Evolutionary conservation across 2,113 vertebrate genomes (phyloP).

Genomic region (Platysteira castanea): DNA sequence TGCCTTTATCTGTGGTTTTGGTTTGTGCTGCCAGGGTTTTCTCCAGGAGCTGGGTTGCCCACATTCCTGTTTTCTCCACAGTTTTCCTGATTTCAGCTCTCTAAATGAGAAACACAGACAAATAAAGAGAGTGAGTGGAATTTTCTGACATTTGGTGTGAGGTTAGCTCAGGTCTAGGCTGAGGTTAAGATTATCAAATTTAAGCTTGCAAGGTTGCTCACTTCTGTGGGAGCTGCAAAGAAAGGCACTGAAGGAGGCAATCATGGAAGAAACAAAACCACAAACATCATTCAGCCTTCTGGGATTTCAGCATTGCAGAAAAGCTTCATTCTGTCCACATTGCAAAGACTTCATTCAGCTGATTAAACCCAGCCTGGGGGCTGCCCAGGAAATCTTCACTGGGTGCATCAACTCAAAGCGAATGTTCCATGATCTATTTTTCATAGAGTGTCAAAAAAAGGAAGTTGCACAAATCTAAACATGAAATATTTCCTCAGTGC

Average conservation of each 20-base stretch:
- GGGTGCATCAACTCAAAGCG: neutral
- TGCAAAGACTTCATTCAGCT: neutral
- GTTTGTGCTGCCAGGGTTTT: neutral
- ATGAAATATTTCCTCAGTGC: neutral
- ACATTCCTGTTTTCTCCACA: neutral
- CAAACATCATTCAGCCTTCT: neutral
- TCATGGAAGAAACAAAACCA: neutral
- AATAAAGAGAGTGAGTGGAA: neutral
- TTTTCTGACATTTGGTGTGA: neutral
- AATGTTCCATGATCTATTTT: neutral
- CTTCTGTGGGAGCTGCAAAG: neutral
- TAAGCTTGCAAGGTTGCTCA: rapidly evolving
- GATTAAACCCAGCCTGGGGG: neutral
- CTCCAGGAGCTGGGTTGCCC: neutral
- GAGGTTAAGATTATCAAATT: neutral
- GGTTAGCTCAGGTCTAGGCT: neutral
- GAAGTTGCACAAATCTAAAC: neutral
- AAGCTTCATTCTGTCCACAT: neutral
- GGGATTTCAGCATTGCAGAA: neutral
- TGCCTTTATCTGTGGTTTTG: neutral
- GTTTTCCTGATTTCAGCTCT: neutral
- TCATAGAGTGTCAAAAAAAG: neutral
- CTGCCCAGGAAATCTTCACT: neutral
- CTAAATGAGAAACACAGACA: neutral
- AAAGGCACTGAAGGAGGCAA: neutral